A percentile compares a stretch with the other conserved stretches of the same genome.
phyloP scores from a whole-genome alignment of 2,888 invertebrate species.

The Drosophila setosimentum region DNA sequence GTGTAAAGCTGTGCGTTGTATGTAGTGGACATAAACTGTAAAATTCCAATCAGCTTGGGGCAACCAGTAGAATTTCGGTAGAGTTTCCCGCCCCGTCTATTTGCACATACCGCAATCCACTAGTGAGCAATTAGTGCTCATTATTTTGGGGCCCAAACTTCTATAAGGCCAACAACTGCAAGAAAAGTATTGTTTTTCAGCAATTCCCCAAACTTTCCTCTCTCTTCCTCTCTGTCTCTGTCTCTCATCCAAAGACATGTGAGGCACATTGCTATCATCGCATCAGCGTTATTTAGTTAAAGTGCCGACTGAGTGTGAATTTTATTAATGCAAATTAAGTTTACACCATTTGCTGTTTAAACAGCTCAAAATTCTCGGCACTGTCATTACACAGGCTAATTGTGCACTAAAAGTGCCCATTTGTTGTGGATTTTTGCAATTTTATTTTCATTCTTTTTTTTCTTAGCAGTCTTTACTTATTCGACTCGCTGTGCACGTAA shows the following conservation, averaged over 20 bases:
- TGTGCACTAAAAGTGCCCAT: conserved; percentile 50
- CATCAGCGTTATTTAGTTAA: conserved; percentile 10
- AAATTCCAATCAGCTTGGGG: conserved; percentile 27
- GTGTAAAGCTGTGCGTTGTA: conserved; percentile 9
- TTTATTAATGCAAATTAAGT: conserved; percentile 23
- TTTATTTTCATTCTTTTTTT: conserved; percentile 12
- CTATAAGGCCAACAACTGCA: conserved; percentile 17
- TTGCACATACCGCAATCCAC: not conserved
- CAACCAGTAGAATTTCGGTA: conserved; percentile 18
- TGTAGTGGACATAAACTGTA: conserved; percentile 36
- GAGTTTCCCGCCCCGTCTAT: not conserved
- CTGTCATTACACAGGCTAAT: conserved; percentile 56
- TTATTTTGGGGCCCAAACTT: conserved; percentile 35
- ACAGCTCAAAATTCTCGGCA: conserved; percentile 13
- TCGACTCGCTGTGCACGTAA: conserved; percentile 41
- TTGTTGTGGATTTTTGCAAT: conserved; percentile 18
- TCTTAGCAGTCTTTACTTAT: not conserved
- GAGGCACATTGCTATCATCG: not conserved
- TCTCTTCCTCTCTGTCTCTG: not conserved
- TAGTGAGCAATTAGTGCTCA: conserved; percentile 51
- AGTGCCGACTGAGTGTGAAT: conserved; percentile 6
- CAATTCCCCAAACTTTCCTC: not conserved
- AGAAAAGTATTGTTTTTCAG: conserved; percentile 3
- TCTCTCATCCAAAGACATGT: conserved; percentile 8
- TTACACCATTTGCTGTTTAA: conserved; percentile 33